A percentile compares a stretch with the other conserved stretches of the same genome.
phyloP scores from a whole-genome alignment of 2,113 vertebrate genomes.

The Aphelocoma coerulescens region DNA sequence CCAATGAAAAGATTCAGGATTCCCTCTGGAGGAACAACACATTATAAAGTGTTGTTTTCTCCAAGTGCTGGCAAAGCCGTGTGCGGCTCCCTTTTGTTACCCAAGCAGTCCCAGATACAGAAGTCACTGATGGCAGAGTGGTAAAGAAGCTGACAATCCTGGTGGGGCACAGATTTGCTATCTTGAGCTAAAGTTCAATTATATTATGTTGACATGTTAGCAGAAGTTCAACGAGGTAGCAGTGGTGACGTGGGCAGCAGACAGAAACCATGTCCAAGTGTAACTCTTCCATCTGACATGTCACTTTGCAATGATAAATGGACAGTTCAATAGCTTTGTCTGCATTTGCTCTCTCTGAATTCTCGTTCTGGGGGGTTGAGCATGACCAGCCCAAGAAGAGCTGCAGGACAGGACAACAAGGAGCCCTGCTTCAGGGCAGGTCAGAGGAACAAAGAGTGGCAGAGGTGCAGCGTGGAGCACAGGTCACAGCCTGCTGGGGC shows the following conservation, averaged over 20 bases:
- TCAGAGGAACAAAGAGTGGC: not conserved
- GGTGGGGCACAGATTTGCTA: not conserved
- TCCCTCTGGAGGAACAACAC: not conserved
- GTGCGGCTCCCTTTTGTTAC: not conserved
- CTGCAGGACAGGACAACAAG: not conserved
- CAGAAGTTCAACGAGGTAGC: not conserved
- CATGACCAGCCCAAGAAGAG: not conserved
- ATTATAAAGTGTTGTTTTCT: not conserved
- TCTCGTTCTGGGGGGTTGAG: not conserved
- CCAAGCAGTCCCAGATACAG: not conserved
- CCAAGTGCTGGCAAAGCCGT: not conserved
- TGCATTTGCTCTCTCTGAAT: not conserved
- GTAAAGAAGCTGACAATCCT: not conserved
- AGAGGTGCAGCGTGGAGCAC: not conserved
- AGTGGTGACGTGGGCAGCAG: not conserved
- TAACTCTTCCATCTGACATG: not conserved
- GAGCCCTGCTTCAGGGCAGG: not conserved
- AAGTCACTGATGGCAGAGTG: not conserved
- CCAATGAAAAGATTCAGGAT: not conserved
- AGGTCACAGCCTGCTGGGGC: not conserved
- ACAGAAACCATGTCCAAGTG: not conserved
- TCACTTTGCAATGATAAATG: not conserved
- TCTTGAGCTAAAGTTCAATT: conserved; percentile 43
- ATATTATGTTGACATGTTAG: not conserved
- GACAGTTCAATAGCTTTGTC: not conserved